Evolutionary conservation across 2,113 vertebrate genomes (phyloP), one percentile per base, ranked within the genome.

Genomic region (Oceanites oceanicus): DNA sequence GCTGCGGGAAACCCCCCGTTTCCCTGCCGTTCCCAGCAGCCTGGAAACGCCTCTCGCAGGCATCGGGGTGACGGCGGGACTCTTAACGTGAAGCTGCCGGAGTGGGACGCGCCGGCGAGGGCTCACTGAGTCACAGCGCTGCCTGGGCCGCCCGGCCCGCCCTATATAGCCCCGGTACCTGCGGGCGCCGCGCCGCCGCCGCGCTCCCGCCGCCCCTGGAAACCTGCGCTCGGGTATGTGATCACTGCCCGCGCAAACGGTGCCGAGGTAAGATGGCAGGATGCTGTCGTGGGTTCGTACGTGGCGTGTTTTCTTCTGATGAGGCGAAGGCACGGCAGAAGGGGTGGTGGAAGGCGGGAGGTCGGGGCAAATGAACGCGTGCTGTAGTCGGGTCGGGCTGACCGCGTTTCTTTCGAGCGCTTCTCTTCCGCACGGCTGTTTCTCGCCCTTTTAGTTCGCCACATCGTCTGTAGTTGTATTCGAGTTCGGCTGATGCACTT

Each of bases 81-180:
- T 98, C 96, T 98, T 98, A 98, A 98, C 98, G 97, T 98, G 98
- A 98, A 98, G 95, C 75, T 1, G 67, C 58, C 67, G 62, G 71
- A 52, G 95, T 44, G 76, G 91, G 63, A 12, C 93, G 83, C 32
- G 68, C 55, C 89, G 78, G 90, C 76, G 40, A 72, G 70, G 96
- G 63, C 96, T 91, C 93, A 45, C 59, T 96, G 98, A 98, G 98
- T 97, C 97, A 97, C 96, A 66, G 96, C 80, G 78, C 50, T 45
- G 79, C 72, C 93, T 32, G 94, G 75, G 86, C 78, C 92, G 86
- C 94, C 93, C 86, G 91, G 92, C 80, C 95, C 94, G 94, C 95
- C 90, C 92, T 97, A 97, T 98, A 97, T 93, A 98, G 90, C 65
- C 52, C 25, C 86, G 32, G 78, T 95, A 98, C 98, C 97, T 97